Percentiles rank a stretch among this genome's conserved stretches.
Evolutionary conservation across 2,113 vertebrate species (phyloP).

Genomic region (Porphyrio hochstetteri): DNA sequence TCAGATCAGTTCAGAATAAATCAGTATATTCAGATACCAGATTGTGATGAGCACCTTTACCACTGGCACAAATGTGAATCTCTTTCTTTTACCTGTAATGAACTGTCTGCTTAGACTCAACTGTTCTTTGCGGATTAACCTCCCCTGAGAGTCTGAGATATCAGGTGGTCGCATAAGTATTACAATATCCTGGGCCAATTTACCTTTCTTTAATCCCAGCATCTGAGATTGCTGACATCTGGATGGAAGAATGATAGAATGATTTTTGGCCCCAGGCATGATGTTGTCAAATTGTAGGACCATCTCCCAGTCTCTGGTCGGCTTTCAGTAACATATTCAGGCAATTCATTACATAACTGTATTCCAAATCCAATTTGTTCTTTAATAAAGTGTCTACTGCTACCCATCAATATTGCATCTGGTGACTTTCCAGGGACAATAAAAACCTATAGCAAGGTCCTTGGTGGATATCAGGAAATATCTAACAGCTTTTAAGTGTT

Average conservation of each 20-base stretch:
- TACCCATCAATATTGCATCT: not conserved
- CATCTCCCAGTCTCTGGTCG: not conserved
- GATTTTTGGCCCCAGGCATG: not conserved
- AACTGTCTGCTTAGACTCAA: not conserved
- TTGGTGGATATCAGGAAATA: not conserved
- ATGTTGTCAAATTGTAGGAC: not conserved
- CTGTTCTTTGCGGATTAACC: not conserved
- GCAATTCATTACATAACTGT: not conserved
- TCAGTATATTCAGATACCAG: not conserved
- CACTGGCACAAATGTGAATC: not conserved
- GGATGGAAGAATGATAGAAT: not conserved
- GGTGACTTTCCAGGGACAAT: not conserved
- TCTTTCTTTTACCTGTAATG: not conserved
- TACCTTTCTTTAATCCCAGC: not conserved
- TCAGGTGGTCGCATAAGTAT: not conserved
- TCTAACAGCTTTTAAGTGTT: not conserved
- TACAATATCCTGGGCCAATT: not conserved
- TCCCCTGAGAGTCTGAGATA: not conserved
- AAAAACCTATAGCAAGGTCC: not conserved
- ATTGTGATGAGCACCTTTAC: not conserved
- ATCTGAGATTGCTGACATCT: not conserved
- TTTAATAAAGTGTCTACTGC: not conserved
- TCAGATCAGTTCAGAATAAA: not conserved
- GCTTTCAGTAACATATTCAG: not conserved
- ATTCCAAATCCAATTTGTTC: constrained; percentile 1